Evolutionary conservation across 2,113 vertebrate species (phyloP).

Genomic region (Phoxinus phoxinus): DNA sequence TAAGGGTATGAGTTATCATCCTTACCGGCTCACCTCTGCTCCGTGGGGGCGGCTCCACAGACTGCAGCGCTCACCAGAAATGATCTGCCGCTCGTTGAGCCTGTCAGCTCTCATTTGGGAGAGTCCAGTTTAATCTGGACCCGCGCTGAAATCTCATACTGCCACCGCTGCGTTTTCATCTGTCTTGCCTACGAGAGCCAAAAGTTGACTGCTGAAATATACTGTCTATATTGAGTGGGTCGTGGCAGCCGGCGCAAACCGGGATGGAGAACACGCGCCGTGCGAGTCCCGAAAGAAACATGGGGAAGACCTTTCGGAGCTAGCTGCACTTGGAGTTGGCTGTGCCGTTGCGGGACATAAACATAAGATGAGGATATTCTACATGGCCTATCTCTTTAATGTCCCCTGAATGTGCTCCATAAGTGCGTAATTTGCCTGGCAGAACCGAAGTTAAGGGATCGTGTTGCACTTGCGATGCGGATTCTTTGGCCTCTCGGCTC

Average conservation of each 20-base stretch:
- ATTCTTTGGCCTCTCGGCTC: neutral
- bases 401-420: neutral
- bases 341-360: neutral
- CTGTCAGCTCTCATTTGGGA: slow-evolving; percentile 65
- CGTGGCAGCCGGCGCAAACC: neutral
- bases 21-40: slow-evolving; percentile 63
- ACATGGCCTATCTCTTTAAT: neutral
- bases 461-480: neutral
- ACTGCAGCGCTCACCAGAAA: slow-evolving; percentile 49
- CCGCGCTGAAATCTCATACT: slow-evolving; percentile 53
- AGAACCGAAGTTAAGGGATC: neutral
- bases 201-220: slow-evolving; percentile 44
- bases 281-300: neutral
- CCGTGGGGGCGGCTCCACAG: slow-evolving; percentile 38
- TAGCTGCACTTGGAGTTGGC: neutral
- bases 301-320: neutral
- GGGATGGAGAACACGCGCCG: neutral
- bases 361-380: neutral
- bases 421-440: neutral
- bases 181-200: slow-evolving; percentile 40
- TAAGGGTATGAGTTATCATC: slow-evolving; percentile 78
- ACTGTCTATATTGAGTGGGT: slow-evolving; percentile 33
- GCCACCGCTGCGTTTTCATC: slow-evolving; percentile 51
- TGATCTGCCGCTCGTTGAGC: slow-evolving; percentile 58
- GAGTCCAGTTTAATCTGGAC: slow-evolving; percentile 57